These are phyloP conservation scores for Puntigrus tetrazona DNA, from an alignment of 2,113 vertebrate genomes.

Conservation along the genomic window DNA sequence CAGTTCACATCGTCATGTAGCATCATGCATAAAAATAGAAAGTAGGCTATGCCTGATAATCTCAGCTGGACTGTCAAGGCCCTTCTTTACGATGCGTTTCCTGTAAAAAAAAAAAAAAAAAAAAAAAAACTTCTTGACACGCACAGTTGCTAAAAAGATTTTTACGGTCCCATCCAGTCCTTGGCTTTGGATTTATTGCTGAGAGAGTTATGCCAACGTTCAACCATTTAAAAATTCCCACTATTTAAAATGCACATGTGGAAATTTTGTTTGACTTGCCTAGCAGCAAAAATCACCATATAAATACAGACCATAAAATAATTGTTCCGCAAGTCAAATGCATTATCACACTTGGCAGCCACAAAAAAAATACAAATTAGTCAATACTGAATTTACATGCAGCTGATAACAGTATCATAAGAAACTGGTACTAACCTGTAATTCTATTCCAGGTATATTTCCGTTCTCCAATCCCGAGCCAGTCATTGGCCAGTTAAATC, in stretches of 20 bases:
- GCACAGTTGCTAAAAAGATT: not conserved
- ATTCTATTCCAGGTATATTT: not conserved
- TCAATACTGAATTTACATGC: not conserved
- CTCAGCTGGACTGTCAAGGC: not conserved
- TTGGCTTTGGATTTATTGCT: not conserved
- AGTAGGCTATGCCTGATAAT: not conserved
- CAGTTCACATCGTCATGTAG: not conserved
- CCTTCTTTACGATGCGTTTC: not conserved
- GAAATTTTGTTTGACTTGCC: no score
- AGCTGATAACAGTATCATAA: not conserved
- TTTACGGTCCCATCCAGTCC: no score
- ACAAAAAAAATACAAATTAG: not conserved
- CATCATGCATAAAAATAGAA: not conserved
- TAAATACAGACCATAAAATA: not conserved
- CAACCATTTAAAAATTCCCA: not conserved
- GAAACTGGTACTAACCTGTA: not conserved
- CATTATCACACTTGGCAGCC: not conserved
- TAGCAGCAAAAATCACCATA: not conserved
- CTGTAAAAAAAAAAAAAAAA: no score
- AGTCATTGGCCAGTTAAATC: slow-evolving; percentile 11
- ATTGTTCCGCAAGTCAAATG: not conserved
- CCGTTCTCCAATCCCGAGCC: not conserved
- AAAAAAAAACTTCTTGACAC: no score
- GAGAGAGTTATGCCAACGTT: not conserved
- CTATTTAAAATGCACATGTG: not conserved